Evolutionary conservation across 2,113 vertebrate genomes (phyloP), one percentile per base, ranked within the genome.

Genomic region (Onychostruthus taczanowskii): DNA sequence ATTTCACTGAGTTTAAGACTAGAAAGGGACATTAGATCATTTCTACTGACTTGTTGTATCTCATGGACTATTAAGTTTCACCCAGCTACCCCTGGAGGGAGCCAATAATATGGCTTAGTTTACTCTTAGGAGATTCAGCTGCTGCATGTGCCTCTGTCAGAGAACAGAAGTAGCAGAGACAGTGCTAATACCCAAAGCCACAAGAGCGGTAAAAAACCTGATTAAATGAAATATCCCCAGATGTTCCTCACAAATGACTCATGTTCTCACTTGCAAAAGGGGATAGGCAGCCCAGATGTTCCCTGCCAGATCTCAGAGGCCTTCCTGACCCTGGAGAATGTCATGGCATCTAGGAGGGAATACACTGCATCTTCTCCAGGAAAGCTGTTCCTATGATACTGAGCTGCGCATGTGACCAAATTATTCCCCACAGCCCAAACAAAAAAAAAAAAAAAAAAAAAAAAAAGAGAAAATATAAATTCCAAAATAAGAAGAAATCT

Each of bases 31-130:
- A 95, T 97, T 82, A 94, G 86, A 95, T 95, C 44, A 95, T 75
- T 96, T 92, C 84, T 91, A 85, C 84, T 93, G 95, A 96, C 91
- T 96, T 96, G 72, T n/a, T 91, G 70, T 78, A 79, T 93, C 89
- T 94, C 93, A 95, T 28, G 84, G 93, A 72, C 73, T 68, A 80
- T 97, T 96, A 94, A 87, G 80, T 84, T 97, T 95, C 69, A 87
- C 50, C 94, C 89, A 84, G 95, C 59, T 94, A 91, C 66, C 77
- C 96, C 93, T 79, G 93, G 78, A 92, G 93, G 81, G 84, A 95
- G 86, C 77, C 84, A 82, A 91, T 89, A 94, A 96, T 46, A 49
- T 68, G 77, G 89, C 50, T 94, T 73, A 66, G 87, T 73, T 73
- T 74, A 47, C 89, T 94, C 91, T 91, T 31, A 7, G 66, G 94